Evolutionary conservation across 2,888 invertebrate genomes (phyloP), one percentile per base, ranked within the genome.

Genomic region (Drosophila emarginata): DNA sequence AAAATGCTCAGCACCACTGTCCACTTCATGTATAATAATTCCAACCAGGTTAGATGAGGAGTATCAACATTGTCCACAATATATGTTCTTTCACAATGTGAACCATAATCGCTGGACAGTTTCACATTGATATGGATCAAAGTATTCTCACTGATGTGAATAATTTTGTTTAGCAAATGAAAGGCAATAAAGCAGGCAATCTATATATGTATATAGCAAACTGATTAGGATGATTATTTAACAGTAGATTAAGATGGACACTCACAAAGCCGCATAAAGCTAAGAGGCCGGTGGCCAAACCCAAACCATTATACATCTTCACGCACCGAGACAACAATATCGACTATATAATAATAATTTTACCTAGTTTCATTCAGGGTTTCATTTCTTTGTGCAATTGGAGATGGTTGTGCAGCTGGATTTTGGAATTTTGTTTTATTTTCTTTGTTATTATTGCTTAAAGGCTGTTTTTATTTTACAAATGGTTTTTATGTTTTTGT

Each of bases 1-100:
- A 70, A 58, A 28, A 80, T 61, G 39, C 78, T 76, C 28, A 80
- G 26, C 15, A 82, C 73, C 53, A 80, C 50, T 0, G 71, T 68
- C 82, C 80, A 80, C 45, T 77, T 82, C 61, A 80, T 73, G 15
- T 69, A 79, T 64, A 74, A 68, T 2, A 80, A 56, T 23, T 82
- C 80, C 63, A 77, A 57, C 74, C 80, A 72, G 36, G 78, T 76
- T 2, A 78, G 52, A 53, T 78, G 71, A 0, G 58, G n/a, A 14
- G 11, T 37, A 12, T 63, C 12, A 15, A 26, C 26, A 28, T 15
- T 53, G 9, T 72, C 60, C 32, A 67, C 60, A 36, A 76, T 72
- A 26, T 60, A 53, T 2, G 60, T 67, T 14, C 61, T 57, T 15
- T 63, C 64, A 14, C 78, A 80, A 15, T 52, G 68, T 15, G 67